A percentile compares a stretch with the other conserved stretches of the same genome.
These are phyloP conservation scores for Ceratoteleas bidentatus DNA, from an alignment of 1,140 invertebrate species.

Conservation along the genomic window DNA sequence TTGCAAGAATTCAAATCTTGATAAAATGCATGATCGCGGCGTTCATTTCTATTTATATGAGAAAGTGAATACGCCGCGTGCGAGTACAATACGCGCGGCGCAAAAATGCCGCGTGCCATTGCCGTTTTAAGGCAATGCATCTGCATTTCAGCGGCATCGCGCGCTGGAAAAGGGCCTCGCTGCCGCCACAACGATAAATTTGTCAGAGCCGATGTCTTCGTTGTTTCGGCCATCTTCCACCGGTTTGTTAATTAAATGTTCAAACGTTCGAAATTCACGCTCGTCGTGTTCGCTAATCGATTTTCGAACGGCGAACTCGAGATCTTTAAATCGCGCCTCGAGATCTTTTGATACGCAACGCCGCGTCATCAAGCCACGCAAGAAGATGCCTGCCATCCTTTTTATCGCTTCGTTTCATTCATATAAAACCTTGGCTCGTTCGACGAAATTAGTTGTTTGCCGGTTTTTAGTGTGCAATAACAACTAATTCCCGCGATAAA, in stretches of 20 bases:
- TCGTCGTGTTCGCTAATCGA: constrained; percentile 40
- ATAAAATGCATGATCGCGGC: constrained; percentile 59
- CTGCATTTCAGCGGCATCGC: constrained; percentile 41
- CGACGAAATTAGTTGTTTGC: constrained; percentile 57
- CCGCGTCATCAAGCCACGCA: constrained; percentile 49
- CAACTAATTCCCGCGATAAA: constrained; percentile 31
- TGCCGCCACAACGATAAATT: constrained; percentile 15
- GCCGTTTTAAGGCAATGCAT: constrained; percentile 46
- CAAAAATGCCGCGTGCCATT: constrained; percentile 43
- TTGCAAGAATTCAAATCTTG: constrained; percentile 64
- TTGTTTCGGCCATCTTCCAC: background rate
- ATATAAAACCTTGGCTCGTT: constrained; percentile 55
- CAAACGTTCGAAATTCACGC: background rate
- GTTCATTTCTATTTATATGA: constrained; percentile 66
- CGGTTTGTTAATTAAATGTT: constrained; percentile 3
- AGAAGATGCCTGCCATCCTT: constrained; percentile 51
- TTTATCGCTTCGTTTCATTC: constrained; percentile 56
- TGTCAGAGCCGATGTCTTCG: constrained; percentile 9
- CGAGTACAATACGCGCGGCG: constrained; percentile 20
- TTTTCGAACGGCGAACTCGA: constrained; percentile 42
- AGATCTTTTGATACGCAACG: constrained; percentile 59
- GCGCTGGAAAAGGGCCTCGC: constrained; percentile 30
- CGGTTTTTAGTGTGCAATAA: constrained; percentile 34
- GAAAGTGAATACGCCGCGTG: constrained; percentile 40
- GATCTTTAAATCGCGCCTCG: constrained; percentile 44